Base-by-base conservation (phyloP, 2,888 invertebrate species). In the Deilephila elpenor region DNA sequence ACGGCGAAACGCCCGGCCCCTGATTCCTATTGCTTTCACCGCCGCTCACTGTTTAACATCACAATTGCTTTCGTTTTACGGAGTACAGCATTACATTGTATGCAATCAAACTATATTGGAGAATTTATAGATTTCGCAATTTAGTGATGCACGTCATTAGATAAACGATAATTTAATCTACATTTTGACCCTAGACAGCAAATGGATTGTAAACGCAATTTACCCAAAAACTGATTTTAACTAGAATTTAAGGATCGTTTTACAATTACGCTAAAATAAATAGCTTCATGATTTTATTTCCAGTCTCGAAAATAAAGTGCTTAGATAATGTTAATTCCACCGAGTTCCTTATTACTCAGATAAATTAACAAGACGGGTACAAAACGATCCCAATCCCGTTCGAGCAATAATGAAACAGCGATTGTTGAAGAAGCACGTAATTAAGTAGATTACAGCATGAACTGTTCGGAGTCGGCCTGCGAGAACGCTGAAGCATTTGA, bases 1-100 rank as follows among this genome's bases (percentile, higher is more conserved):
- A 82, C 85, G 84, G 83, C 82, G 82, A 82, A 83, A 70, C 82
- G 83, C 81, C 84, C 83, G 82, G 82, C 73, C 75, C 78, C 75
- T 77, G 75, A 83, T 78, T 79, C 77, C 77, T 74, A 77, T 71
- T 56, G 56, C 61, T 73, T 71, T 61, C 56, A 53, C 20, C 34
- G 14, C 60, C 14, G 3, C 11, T 11, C 44, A 62, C 25, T 37
- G 44, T 67, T 67, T 67, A 44, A 17, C 67, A 51, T 67, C 2
- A 67, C 25, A 51, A 51, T 67, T 20, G 51, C 44, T 51, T 64
- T 8, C 37, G n/a, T 20, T n/a, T 51, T 25, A 64, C 34, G 25
- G 2, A 44, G 20, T 64, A 14, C 20, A 67, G 8, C 44, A 14
- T 44, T 11, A 14, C 44, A 44, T 44, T 44, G 44, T 44, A 44